Percentiles rank a stretch among this genome's conserved stretches.
Conservation (phyloP, 2,888 invertebrate genomes). For the Eupithecia insigniata region DNA sequence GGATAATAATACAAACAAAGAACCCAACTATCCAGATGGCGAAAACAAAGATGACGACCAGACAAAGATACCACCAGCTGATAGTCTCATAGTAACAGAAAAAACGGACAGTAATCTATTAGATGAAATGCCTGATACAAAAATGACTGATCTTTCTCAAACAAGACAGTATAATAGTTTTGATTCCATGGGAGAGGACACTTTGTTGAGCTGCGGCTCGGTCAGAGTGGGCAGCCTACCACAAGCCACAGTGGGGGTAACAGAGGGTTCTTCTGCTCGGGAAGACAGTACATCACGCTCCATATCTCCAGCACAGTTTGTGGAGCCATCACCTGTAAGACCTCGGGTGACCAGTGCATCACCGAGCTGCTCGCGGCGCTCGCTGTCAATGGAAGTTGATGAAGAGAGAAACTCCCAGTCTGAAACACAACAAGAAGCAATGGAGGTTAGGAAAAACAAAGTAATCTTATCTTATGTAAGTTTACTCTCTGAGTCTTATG, state of each 20-base stretch:
- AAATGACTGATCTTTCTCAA: constrained; percentile 81
- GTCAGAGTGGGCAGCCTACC: constrained; percentile 73
- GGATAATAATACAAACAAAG: constrained; percentile 70
- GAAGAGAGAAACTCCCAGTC: constrained; percentile 78
- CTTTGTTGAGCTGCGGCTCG: constrained; percentile 76
- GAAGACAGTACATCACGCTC: constrained; percentile 78
- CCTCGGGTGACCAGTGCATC: constrained; percentile 70
- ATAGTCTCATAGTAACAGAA: constrained; percentile 80
- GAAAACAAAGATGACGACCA: constrained; percentile 70
- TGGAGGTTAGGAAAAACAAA: constrained; percentile 64
- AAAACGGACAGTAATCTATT: constrained; percentile 77
- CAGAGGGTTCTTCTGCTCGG: constrained; percentile 69
- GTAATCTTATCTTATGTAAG: constrained; percentile 20
- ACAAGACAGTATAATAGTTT: constrained; percentile 80
- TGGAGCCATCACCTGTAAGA: constrained; percentile 74
- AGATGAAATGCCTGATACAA: constrained; percentile 81
- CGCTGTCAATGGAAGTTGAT: constrained; percentile 80
- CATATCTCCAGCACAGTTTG: constrained; percentile 79
- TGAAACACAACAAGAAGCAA: constrained; percentile 73
- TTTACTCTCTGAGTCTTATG: constrained; percentile 21
- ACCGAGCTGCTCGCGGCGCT: constrained; percentile 78
- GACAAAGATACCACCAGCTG: constrained; percentile 75
- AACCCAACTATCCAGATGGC: constrained; percentile 69
- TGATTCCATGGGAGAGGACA: constrained; percentile 80
- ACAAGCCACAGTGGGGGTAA: constrained; percentile 67